Base-by-base conservation (phyloP, 2,888 invertebrate genomes). In the Rhyacophila evoluta region DNA sequence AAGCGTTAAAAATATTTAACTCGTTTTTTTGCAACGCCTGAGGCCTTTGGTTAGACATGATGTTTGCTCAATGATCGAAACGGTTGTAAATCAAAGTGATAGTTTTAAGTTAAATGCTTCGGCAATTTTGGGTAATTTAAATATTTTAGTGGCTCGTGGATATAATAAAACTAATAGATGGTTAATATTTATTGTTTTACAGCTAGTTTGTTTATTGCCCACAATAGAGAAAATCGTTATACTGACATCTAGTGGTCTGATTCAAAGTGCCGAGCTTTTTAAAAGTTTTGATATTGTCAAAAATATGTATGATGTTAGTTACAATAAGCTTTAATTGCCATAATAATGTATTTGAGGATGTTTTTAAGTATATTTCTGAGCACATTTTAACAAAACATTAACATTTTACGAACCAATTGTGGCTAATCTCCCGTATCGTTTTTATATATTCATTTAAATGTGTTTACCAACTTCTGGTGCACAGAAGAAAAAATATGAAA, bases 141-240 rank as follows among this genome's bases (percentile, higher is more conserved):
- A 25, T 19, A n/a, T 8, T 41, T 55, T 55, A 55, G 55, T 55
- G 55, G 55, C 55, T 55, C 55, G 55, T 55, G 55, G 55, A 55
- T 55, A 19, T 55, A 55, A 55, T 55, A 55, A 55, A 55, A 55
- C 15, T 55, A 55, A 55, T 55, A 19, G 55, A 19, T 19, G 55
- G 55, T 55, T 55, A 25, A 55, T 55, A 55, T 55, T 55, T 55
- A 55, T 55, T 55, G 55, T 55, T 55, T 55, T 6, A 55, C 55
- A 10, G 55, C 55, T 19, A 19, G 19, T 19, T 55, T 55, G 19
- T 55, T 19, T 55, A 55, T 55, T 19, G 19, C 10, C 19, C 29
- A 10, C 19, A 55, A 55, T 55, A 55, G 19, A 55, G 25, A 19
- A 55, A 41, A 15, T 55, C 55, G 5, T 55, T 8, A 55, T 8